Conservation (phyloP, 2,113 vertebrate genomes). For the Equus quagga region DNA sequence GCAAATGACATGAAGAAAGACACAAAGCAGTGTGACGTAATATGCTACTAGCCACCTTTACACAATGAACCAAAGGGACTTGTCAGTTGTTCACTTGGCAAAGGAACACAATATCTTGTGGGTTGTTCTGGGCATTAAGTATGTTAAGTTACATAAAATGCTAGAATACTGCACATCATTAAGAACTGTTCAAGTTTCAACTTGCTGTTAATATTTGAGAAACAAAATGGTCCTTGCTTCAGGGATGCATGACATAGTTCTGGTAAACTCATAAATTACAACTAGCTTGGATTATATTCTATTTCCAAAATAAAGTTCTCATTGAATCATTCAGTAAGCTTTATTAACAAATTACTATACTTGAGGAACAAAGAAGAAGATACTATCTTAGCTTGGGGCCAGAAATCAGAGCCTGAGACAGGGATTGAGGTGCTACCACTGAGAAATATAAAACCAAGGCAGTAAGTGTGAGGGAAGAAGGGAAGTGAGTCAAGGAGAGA, state of each 20-base stretch:
- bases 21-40: background rate
- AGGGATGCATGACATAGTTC: background rate
- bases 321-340: background rate
- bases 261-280: background rate
- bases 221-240: background rate
- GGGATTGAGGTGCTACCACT: background rate
- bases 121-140: background rate
- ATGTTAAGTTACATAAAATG: background rate
- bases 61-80: background rate
- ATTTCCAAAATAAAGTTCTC: background rate
- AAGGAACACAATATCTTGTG: background rate
- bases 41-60: background rate
- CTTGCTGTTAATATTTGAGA: conserved; percentile 12
- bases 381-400: background rate
- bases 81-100: background rate
- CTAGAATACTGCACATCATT: background rate
- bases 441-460: background rate
- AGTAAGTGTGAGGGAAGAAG: background rate
- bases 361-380: background rate
- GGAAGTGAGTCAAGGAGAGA: background rate
- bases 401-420: background rate
- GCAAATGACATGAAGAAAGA: background rate
- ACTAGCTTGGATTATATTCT: background rate
- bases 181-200: background rate
- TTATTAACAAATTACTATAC: background rate